A percentile compares a stretch with the other conserved stretches of the same genome.
Conservation (phyloP, 2,113 vertebrate species). For the Leptocoma aspasia region DNA sequence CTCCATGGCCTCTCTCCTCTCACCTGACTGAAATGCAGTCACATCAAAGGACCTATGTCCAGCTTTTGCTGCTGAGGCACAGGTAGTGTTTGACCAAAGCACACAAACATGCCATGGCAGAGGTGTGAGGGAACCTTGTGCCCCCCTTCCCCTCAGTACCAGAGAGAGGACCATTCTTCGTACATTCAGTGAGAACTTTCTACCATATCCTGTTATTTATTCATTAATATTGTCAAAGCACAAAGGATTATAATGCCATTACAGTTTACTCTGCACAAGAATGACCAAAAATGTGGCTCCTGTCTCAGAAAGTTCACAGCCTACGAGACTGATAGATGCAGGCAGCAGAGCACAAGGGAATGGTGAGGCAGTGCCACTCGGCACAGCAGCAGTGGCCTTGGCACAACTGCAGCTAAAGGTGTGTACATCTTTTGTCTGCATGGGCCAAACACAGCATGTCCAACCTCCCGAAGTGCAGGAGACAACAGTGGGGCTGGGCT, state of each 20-base stretch:
- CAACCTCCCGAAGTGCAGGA: background rate
- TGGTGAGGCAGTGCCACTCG: background rate
- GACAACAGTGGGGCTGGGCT: background rate
- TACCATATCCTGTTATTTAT: background rate
- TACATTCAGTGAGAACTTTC: background rate
- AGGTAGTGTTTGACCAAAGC: background rate
- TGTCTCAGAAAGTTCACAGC: background rate
- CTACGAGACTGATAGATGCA: background rate
- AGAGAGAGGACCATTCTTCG: background rate
- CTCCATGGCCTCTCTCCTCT: background rate
- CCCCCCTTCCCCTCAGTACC: background rate
- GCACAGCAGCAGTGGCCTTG: background rate
- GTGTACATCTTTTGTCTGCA: background rate
- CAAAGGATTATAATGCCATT: background rate
- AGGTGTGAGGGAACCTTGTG: background rate
- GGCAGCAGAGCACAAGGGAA: background rate
- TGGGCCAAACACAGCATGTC: background rate
- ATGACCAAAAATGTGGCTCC: background rate
- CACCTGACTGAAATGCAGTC: background rate
- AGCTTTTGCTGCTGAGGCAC: background rate
- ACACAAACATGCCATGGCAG: background rate
- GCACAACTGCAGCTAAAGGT: background rate
- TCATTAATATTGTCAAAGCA: background rate
- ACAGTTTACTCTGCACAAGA: background rate
- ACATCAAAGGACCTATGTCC: fast-evolving